These are phyloP conservation scores for Synergus umbraculus DNA, from an alignment of 2,888 invertebrate species.

Conservation along the genomic window DNA sequence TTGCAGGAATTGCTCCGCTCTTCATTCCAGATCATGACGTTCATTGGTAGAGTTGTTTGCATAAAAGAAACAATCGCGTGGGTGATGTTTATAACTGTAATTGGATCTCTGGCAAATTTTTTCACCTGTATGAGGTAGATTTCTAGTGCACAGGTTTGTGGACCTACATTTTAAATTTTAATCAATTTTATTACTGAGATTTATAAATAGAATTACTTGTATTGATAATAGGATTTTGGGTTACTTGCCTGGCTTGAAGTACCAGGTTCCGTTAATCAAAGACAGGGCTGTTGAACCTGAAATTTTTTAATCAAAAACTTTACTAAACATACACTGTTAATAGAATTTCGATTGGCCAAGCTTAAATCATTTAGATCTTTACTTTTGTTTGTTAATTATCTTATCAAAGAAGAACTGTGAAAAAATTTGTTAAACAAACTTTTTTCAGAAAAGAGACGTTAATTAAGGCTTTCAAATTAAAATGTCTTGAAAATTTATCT, in stretches of 20 bases:
- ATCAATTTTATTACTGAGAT: background rate
- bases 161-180: slow-evolving; percentile 48
- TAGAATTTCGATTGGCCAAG: too few relatives aligned
- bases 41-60: slow-evolving; percentile 61
- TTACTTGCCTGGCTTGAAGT: slow-evolving; percentile 66
- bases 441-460: too few relatives aligned
- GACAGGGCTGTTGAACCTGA: slow-evolving; percentile 53
- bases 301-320: background rate
- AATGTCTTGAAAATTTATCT: slow-evolving; percentile 35
- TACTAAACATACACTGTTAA: background rate
- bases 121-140: slow-evolving; percentile 70
- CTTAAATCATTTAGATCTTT: too few relatives aligned
- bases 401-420: slow-evolving; percentile 15
- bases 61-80: slow-evolving; percentile 64
- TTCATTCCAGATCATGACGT: slow-evolving; percentile 63
- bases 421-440: background rate
- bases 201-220: background rate
- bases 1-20: slow-evolving; percentile 64
- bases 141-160: slow-evolving; percentile 70
- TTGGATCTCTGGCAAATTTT: slow-evolving; percentile 64
- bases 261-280: slow-evolving; percentile 59
- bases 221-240: background rate
- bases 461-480: too few relatives aligned
- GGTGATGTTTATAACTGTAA: slow-evolving; percentile 64
- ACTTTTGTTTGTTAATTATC: background rate